Conservation (phyloP, 2,113 vertebrate species). For the Paramisgurnus dabryanus region DNA sequence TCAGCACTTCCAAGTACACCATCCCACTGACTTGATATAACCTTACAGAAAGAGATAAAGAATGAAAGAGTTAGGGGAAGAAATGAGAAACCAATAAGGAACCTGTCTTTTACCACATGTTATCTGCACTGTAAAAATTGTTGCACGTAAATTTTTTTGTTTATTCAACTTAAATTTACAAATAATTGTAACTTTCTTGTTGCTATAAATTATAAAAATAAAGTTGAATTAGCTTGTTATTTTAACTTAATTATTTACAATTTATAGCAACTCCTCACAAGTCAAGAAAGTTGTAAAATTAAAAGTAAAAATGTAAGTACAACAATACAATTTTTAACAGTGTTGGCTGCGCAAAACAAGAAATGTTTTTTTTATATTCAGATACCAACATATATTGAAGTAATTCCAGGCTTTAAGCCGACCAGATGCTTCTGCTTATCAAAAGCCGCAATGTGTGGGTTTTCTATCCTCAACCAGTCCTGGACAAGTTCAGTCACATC, state of each 20-base stretch:
- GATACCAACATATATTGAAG: conserved; percentile 68
- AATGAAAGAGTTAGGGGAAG: neutral
- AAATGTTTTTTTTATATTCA: neutral
- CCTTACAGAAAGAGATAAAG: conserved; percentile 53
- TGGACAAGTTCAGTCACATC: conserved; percentile 71
- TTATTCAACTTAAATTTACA: no score
- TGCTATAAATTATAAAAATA: no score
- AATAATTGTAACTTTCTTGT: no score
- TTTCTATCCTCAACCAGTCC: conserved; percentile 65
- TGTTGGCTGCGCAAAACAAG: no score
- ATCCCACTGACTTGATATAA: conserved; percentile 74
- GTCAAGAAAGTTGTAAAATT: no score
- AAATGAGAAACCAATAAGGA: neutral
- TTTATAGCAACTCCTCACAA: no score
- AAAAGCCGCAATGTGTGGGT: conserved; percentile 67
- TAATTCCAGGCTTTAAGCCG: conserved; percentile 71
- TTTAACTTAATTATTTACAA: no score
- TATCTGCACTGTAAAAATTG: no score
- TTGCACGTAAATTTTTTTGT: no score
- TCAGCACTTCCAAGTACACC: conserved; percentile 70
- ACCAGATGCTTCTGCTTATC: conserved; percentile 59
- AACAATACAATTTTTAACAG: no score
- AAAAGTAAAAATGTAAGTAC: no score
- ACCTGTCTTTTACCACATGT: neutral
- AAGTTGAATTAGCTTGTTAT: no score